Evolutionary conservation across 2,113 vertebrate genomes (phyloP), one percentile per base, ranked within the genome.

Genomic region (Phoxinus phoxinus): DNA sequence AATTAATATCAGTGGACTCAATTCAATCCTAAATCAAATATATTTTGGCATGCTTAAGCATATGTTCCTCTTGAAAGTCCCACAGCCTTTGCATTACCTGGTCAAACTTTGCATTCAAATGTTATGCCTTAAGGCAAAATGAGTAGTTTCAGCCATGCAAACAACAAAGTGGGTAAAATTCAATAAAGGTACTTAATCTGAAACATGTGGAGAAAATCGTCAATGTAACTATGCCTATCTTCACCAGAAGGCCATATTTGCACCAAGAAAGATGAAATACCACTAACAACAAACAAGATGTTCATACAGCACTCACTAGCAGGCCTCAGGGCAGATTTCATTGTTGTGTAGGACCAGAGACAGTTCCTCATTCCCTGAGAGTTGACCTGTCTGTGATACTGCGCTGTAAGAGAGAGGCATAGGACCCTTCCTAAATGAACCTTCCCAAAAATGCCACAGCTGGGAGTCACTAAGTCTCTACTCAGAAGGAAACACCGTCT

Each of bases 311-410:
- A 3, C 37, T 46, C 17, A 8, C 23, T 32, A 13, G 27, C 27
- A 13, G 46, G 25, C 25, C 44, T 69, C 10, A 9, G 27, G 80
- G 27, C 61, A 69, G 44, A 65, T 51, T 30, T 82, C 23, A 69
- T 69, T 81, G 79, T 81, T 23, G 25, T 30, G 44, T 19, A 37
- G 25, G 5, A 51, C 41, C 41, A 1, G 35, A 80, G 77, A 63
- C 58, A 41, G 41, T 48, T 71, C 27, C 2, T 82, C 12, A 41
- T 81, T 67, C 37, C 69, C 56, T 73, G n/a, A 75, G 65, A 58
- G 58, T 7, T 86, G 79, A 86, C 79, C 85, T 67, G 79, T 86
- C 85, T 86, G n/a, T 76, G 69, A 88, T 77, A 81, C 82, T 48
- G 73, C 41, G 10, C 44, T 79, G 41, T 58, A 32, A 51, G 23